Base-by-base conservation (phyloP, 1,140 invertebrate species). In the Mya arenaria region DNA sequence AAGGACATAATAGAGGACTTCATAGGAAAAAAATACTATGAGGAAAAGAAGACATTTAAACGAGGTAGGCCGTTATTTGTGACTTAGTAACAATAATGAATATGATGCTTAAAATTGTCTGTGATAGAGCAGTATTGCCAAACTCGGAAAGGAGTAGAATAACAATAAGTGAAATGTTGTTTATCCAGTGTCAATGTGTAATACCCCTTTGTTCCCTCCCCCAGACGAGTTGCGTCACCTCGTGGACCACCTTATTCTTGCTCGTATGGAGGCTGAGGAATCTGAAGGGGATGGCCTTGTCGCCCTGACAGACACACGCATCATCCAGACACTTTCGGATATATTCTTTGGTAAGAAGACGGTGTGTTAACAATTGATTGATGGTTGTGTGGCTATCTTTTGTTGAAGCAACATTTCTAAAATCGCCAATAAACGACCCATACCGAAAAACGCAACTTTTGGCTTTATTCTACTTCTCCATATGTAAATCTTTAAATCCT, bases 331-430 rank as follows among this genome's bases (percentile, higher is more conserved):
- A 4, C 32, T 63, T 1, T 0, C 60, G 32, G 60, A 77, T 55
- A 77, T 77, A 28, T 77, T 77, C 60, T 65, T 52, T 52, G 73
- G 73, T 77, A 65, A n/a, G 56, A n/a, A n/a, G n/a, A n/a, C n/a
- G n/a, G n/a, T n/a, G n/a, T n/a, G n/a, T n/a, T n/a, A n/a, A n/a
- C n/a, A n/a, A n/a, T n/a, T n/a, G n/a, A n/a, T n/a, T n/a, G n/a
- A n/a, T n/a, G n/a, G n/a, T n/a, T n/a, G n/a, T n/a, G n/a, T n/a
- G n/a, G n/a, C n/a, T n/a, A n/a, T n/a, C n/a, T n/a, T n/a, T n/a
- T n/a, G n/a, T n/a, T n/a, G n/a, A n/a, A n/a, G n/a, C n/a, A n/a
- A n/a, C n/a, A n/a, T n/a, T n/a, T n/a, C n/a, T n/a, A n/a, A n/a
- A n/a, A n/a, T n/a, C n/a, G n/a, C n/a, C n/a, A n/a, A n/a, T n/a